phyloP scores from a whole-genome alignment of 2,888 invertebrate species.

The Melanostoma scalare region DNA sequence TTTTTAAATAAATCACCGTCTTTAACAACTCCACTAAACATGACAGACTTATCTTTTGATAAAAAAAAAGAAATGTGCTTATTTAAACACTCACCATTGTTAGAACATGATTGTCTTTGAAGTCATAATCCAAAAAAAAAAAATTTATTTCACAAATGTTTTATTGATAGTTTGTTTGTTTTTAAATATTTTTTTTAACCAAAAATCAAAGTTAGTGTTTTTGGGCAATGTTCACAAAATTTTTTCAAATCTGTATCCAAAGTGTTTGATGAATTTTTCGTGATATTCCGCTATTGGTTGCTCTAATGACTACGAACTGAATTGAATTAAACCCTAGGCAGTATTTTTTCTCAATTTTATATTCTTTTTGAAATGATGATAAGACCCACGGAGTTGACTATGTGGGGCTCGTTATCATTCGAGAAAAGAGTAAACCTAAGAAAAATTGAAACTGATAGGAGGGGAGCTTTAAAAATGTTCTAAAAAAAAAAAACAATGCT shows the following conservation, averaged over 20 bases:
- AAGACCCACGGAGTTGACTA: slow-evolving; percentile 55
- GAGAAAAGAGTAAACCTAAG: background rate
- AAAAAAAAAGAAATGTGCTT: background rate
- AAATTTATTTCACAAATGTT: background rate
- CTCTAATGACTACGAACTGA: slow-evolving; percentile 44
- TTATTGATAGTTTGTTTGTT: background rate
- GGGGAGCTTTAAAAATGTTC: background rate
- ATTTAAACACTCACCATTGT: slow-evolving; percentile 55
- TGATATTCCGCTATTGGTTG: background rate
- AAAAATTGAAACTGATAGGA: background rate
- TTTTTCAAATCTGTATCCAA: background rate
- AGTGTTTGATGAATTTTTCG: background rate
- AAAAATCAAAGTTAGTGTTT: background rate
- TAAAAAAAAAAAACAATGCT: background rate
- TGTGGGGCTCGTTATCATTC: slow-evolving; percentile 25
- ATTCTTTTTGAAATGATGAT: slow-evolving; percentile 58
- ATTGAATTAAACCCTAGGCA: slow-evolving; percentile 65
- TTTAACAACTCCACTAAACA: slow-evolving; percentile 53
- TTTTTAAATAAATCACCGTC: slow-evolving; percentile 40
- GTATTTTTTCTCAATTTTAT: slow-evolving; percentile 65
- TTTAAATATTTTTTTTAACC: background rate
- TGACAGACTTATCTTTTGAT: background rate
- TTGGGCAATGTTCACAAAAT: background rate
- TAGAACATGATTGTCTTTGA: slow-evolving; percentile 60
- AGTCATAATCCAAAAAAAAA: slow-evolving; percentile 50